Conservation (phyloP, 2,888 invertebrate genomes). For the Chironomus riparius region DNA sequence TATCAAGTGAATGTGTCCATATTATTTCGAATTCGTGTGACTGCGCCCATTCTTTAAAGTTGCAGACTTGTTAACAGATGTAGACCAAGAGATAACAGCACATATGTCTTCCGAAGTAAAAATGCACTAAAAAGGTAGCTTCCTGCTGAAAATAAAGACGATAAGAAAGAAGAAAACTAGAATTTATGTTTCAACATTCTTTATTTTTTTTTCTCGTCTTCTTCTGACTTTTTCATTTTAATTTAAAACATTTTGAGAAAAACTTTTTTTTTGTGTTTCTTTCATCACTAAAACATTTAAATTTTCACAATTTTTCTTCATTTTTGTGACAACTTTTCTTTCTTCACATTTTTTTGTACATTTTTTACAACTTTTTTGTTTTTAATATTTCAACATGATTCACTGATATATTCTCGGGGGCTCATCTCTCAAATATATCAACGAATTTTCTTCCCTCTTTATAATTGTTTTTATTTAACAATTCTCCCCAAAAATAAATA, state of each 20-base stretch:
- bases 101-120: too few species aligned
- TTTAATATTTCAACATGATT: not conserved
- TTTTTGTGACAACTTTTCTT: not conserved
- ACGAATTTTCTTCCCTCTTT: not conserved
- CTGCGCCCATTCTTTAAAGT: too few species aligned
- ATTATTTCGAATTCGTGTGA: too few species aligned
- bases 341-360: not conserved
- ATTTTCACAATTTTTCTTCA: not conserved
- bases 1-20: too few species aligned
- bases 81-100: too few species aligned
- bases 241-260: not conserved
- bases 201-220: not conserved
- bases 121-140: not conserved
- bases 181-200: not conserved
- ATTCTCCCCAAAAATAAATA: not conserved
- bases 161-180: not conserved
- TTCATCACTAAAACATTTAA: not conserved
- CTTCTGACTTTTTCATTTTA: not conserved
- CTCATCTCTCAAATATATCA: constrained; percentile 4
- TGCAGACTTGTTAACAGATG: too few species aligned
- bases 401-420: constrained; percentile 3
- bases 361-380: not conserved
- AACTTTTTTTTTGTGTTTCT: not conserved
- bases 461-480: not conserved
- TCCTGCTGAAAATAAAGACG: not conserved